Percentiles rank a stretch among this genome's conserved stretches.
Evolutionary conservation across 2,113 vertebrate species (phyloP).

Genomic region (Gracilinanus agilis): DNA sequence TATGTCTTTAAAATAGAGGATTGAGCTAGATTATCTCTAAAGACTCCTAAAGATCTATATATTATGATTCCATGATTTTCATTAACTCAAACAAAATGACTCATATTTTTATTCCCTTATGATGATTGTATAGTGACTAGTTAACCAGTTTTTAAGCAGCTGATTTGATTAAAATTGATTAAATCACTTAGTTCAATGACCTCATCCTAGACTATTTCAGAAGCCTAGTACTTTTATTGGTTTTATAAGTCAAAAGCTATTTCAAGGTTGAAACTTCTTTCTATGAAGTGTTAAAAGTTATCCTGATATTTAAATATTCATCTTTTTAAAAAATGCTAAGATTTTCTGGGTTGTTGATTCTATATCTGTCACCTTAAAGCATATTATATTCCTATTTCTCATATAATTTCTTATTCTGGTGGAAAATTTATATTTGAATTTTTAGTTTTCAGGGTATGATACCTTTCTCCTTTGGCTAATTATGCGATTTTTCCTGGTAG

Average conservation of each 20-base stretch:
- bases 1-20: background rate
- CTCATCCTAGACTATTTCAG: background rate
- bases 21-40: no score
- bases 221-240: background rate
- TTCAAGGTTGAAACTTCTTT: background rate
- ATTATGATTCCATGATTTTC: background rate
- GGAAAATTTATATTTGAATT: no score
- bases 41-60: background rate
- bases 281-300: background rate
- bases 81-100: background rate
- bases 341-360: no score
- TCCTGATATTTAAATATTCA: background rate
- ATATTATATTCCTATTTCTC: no score
- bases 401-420: no score
- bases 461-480: no score
- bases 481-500: no score
- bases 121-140: background rate
- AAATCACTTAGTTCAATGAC: background rate
- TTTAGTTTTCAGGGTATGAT: no score
- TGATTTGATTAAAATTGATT: background rate
- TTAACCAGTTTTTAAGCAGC: background rate
- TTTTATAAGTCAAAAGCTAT: background rate
- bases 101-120: background rate
- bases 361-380: no score
- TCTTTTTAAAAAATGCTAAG: no score